phyloP scores from a whole-genome alignment of 2,888 invertebrate species.

The Pollenia labialis region DNA sequence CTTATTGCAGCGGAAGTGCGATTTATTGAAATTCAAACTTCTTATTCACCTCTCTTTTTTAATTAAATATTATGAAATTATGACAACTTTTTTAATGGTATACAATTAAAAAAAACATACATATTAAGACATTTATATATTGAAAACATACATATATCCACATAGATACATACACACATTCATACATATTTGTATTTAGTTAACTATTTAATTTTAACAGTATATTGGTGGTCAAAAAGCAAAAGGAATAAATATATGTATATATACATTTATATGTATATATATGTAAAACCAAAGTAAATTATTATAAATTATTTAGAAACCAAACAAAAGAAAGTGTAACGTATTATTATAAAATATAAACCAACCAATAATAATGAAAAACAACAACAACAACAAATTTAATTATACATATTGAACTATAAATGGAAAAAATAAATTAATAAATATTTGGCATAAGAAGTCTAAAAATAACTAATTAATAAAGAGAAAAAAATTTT shows the following conservation, averaged over 20 bases:
- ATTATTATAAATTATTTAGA: constrained; percentile 46
- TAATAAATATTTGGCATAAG: constrained; percentile 72
- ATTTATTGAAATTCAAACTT: too few relatives aligned
- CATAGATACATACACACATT: constrained; percentile 60
- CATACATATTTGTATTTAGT: constrained; percentile 39
- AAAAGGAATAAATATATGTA: constrained; percentile 27
- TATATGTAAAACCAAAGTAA: constrained; percentile 18
- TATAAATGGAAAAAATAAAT: constrained; percentile 72
- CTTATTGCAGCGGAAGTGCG: too few relatives aligned
- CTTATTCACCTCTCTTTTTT: too few relatives aligned
- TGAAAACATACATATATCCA: constrained; percentile 40
- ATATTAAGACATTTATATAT: neutral
- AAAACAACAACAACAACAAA: constrained; percentile 60
- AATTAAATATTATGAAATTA: too few relatives aligned
- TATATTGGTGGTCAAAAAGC: constrained; percentile 56
- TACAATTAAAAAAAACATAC: neutral
- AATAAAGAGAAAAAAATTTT: constrained; percentile 68
- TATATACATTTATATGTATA: constrained; percentile 14
- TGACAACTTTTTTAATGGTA: neutral
- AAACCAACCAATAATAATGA: constrained; percentile 58
- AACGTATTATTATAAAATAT: constrained; percentile 50
- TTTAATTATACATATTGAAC: constrained; percentile 73
- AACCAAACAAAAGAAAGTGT: constrained; percentile 41
- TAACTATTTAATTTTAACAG: constrained; percentile 48
- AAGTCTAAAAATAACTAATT: constrained; percentile 67